Evolutionary conservation across 2,113 vertebrate genomes (phyloP), one percentile per base, ranked within the genome.

Genomic region (Dolichallabes microphthalmus): DNA sequence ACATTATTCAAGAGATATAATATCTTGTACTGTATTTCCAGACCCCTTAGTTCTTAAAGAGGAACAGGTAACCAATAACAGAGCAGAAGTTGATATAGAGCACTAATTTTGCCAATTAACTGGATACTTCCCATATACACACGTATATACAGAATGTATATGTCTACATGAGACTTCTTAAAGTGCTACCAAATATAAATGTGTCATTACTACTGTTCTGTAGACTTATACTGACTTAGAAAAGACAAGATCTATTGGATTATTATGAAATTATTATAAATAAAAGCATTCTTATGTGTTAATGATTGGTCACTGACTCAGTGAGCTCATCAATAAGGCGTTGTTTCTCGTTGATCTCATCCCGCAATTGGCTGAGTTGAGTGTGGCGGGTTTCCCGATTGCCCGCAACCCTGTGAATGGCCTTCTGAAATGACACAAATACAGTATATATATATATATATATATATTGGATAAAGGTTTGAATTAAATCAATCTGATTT

Each of bases 261-360:
- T 45, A 45, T 45, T 45, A 45, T 45, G 45, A 7, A 45, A 45
- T 45, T 45, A 45, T 45, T 45, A 35, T 35, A 35, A 35, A 35
- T 35, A 1, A 52, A 13, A 74, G 1, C 7, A 14, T 22, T 9
- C 35, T 19, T 39, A 25, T 25, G 11, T 74, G 39, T 14, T 35
- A 50, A 78, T 55, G 50, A 82, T 69, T 64, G 50, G 60, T 53
- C 63, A 91, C 96, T 90, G 87, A 98, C 97, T 97, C 96, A 35
- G 94, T 96, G 77, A 98, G 95, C 71, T 97, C 96, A 19, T 97
- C 96, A 2, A 98, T 97, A 88, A 95, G 93, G 89, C 96, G 96
- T 91, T 97, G 97, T 88, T 98, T 98, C 92, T 97, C 96, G 0
- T 97, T 97, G 92, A 98, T 97, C 92, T 98, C 97, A 10, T 98